phyloP scores from a whole-genome alignment of 2,888 invertebrate species.

The Eupsilia transversa region DNA sequence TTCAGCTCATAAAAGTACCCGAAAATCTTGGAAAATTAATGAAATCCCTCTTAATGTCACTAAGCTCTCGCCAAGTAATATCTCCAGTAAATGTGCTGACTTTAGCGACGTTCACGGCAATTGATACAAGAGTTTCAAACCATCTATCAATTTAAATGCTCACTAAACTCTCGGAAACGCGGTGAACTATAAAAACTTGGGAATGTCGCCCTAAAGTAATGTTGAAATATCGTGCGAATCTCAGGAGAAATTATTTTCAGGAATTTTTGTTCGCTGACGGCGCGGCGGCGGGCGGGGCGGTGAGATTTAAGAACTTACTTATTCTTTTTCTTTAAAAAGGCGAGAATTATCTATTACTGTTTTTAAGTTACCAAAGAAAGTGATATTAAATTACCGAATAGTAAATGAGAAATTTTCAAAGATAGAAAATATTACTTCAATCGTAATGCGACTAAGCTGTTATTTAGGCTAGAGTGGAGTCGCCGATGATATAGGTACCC shows the following conservation, averaged over 20 bases:
- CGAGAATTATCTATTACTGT: background rate
- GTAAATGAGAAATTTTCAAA: background rate
- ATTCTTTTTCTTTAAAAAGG: constrained; percentile 17
- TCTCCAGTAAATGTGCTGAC: constrained; percentile 39
- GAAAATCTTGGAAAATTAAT: constrained; percentile 11
- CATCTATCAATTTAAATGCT: constrained; percentile 51
- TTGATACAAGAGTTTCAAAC: constrained; percentile 33
- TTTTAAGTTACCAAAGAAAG: background rate
- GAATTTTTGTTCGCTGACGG: constrained; percentile 22
- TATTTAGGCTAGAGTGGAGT: background rate
- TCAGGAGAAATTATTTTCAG: constrained; percentile 24
- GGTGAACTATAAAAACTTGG: constrained; percentile 46
- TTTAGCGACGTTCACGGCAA: constrained; percentile 34
- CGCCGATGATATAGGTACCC: constrained; percentile 5
- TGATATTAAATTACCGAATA: background rate
- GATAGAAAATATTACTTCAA: background rate
- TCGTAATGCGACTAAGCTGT: background rate
- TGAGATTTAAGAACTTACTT: constrained; percentile 22
- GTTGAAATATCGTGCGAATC: constrained; percentile 26
- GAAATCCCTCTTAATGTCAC: constrained; percentile 6
- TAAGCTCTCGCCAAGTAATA: constrained; percentile 39
- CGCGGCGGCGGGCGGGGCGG: too few species aligned
- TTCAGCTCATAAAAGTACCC: constrained; percentile 7
- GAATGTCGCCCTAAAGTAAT: constrained; percentile 39
- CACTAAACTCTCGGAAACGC: constrained; percentile 29